Evolutionary conservation across 2,888 invertebrate species (phyloP), one percentile per base, ranked within the genome.

Genomic region (Acanthacorydalis orientalis): DNA sequence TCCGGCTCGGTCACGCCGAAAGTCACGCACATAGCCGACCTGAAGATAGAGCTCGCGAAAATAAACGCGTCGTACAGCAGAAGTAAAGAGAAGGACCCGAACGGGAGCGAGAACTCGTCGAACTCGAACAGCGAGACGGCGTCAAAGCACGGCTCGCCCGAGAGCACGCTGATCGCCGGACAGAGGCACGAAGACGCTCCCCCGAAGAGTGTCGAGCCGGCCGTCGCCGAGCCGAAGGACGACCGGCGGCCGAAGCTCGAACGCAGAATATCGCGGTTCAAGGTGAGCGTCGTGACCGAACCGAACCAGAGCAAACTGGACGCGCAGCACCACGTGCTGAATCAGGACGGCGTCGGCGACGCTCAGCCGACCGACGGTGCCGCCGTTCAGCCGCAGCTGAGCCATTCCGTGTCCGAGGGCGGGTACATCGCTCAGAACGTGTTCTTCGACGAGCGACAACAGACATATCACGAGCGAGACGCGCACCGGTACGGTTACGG

Each of bases 41-140:
- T 77, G 32, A 75, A 76, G 61, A 72, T 72, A 59, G 74, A 77
- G 63, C 69, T 77, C 56, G 73, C 73, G 59, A 73, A 73, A 66
- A 75, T 77, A 60, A 72, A 73, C 49, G 31, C 38, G 3, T 33
- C 32, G n/a, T 43, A 23, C n/a, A 15, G 15, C 3, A 23, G 14
- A 8, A 44, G 35, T 35, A 16, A 33, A 31, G 31, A 15, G 12
- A 43, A 49, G 12, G 46, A 49, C 31, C 43, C 35, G 35, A 39
- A 35, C 12, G 37, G 37, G 8, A 32, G 16, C n/a, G 23, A 16
- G 44, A 34, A 43, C 38, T 35, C 33, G 23, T 23, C 35, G 12
- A 23, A 40, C 11, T 15, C 15, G 4, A 23, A 31, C 6, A 46
- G 16, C 41, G 40, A 23, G 32, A 10, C 10, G 12, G 42, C 47